Base-by-base conservation (phyloP, 2,888 invertebrate species). In the Rhimphoctona megacephalus region DNA sequence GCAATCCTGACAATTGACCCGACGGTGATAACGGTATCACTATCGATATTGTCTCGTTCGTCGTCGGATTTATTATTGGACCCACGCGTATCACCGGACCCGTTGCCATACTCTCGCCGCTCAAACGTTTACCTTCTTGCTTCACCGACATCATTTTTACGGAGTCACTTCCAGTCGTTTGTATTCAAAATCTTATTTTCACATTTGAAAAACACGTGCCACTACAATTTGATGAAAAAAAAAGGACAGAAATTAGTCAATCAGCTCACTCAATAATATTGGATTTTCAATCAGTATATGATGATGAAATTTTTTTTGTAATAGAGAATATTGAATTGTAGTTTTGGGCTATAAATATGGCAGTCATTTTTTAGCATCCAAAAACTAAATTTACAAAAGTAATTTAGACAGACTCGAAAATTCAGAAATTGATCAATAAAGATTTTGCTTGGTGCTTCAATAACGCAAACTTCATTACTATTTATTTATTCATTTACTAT, bases 1-100 rank as follows among this genome's bases (percentile, higher is more conserved):
- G 88, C 22, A 93, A 87, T 22, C 92, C 92, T 19, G 93, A 90
- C 77, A 93, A 73, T 52, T 93, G 92, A 2, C 92, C 92, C 25
- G 94, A 92, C 33, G 94, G 86, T 33, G 94, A 92, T 46, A 94
- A 87, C 33, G 94, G 94, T 88, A 94, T 93, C 61, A 94, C 93
- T 77, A 94, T 94, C 7, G 94, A 94, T 36, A 90, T 89, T 9
- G 88, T 87, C 61, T 86, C 87, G 66, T 92, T 93, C 9, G 92
- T 90, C 3, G 90, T 90, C 1, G 93, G 92, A 66, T 92, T 92
- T 17, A 94, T 90, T 74, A 94, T 93, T 1, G 92, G 92, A 22
- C 92, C 93, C 6, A 94, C 91, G 74, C 92, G 93, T 43, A 93
- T 93, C 6, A 92, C 91, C 8, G 92, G 91, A 22, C 52, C 54